A percentile compares a stretch with the other conserved stretches of the same genome.
These are phyloP conservation scores for Coelopa frigida DNA, from an alignment of 1,140 invertebrate species.

Conservation along the genomic window DNA sequence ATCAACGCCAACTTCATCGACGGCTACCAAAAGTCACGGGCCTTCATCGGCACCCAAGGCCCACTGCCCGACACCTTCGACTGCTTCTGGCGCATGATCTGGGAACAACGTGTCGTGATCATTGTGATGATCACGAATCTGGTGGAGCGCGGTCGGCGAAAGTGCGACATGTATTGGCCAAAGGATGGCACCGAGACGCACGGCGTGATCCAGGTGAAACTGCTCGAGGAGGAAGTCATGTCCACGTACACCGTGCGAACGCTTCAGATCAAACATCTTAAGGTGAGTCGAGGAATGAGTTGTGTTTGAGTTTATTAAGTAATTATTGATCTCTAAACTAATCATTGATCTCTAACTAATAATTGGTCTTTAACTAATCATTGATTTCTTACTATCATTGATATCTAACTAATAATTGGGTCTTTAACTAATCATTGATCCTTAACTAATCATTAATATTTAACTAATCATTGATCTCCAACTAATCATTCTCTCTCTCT, in stretches of 20 bases:
- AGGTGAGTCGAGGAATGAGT: slow-evolving; percentile 43
- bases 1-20: slow-evolving; percentile 97
- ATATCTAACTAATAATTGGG: too few relatives aligned
- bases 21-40: slow-evolving; percentile 80
- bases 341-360: too few relatives aligned
- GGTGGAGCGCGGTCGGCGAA: slow-evolving; percentile 83
- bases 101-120: slow-evolving; percentile 89
- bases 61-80: slow-evolving; percentile 91
- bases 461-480: too few relatives aligned
- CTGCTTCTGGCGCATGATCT: slow-evolving; percentile 97
- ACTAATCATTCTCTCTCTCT: neutral
- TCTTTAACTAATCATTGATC: too few relatives aligned
- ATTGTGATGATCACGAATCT: slow-evolving; percentile 98
- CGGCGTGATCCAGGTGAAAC: slow-evolving; percentile 81
- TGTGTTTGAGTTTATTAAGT: neutral
- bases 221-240: slow-evolving; percentile 86
- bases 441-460: too few relatives aligned
- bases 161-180: slow-evolving; percentile 99
- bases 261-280: slow-evolving; percentile 71
- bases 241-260: slow-evolving; percentile 90
- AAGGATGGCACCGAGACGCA: slow-evolving; percentile 86
- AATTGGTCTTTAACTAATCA: too few relatives aligned
- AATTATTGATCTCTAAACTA: too few relatives aligned
- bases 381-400: neutral
- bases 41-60: slow-evolving; percentile 93